Evolutionary conservation across 37 sponge, comb jelly and placozoan species (phyloP).

Genomic region (Petrosia ficiformis): DNA sequence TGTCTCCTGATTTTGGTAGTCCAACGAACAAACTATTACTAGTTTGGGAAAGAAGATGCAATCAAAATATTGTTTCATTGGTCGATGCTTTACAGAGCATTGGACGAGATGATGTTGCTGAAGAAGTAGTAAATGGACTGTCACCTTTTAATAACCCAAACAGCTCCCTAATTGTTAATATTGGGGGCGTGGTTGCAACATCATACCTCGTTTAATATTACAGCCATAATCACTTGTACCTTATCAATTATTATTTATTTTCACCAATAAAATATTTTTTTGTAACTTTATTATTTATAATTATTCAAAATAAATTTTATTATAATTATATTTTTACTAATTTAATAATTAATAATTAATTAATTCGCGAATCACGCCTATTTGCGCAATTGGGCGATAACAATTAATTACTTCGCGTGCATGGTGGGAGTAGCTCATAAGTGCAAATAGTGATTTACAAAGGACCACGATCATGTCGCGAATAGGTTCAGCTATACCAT

Average conservation of each 20-base stretch:
- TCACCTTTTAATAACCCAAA: conserved; percentile 54
- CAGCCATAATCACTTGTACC: too few relatives aligned
- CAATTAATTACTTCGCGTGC: too few relatives aligned
- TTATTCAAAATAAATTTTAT: too few relatives aligned
- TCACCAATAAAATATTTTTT: not conserved
- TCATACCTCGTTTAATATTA: conserved; percentile 57
- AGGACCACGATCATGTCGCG: not conserved
- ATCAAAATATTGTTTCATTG: conserved; percentile 46
- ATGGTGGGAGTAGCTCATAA: not conserved
- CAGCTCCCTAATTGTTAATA: conserved; percentile 62
- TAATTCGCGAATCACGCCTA: conserved; percentile 1
- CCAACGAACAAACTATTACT: conserved; percentile 72
- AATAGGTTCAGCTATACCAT: conserved; percentile 13
- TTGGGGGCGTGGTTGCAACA: conserved; percentile 66
- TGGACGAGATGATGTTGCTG: conserved; percentile 70
- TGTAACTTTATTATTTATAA: not conserved
- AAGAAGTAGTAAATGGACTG: conserved; percentile 52
- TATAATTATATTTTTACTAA: too few relatives aligned
- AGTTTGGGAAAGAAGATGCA: conserved; percentile 46
- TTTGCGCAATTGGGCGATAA: not conserved
- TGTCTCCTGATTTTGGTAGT: conserved; percentile 39
- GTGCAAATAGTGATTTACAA: not conserved
- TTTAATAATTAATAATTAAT: not conserved
- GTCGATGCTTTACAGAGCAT: conserved; percentile 74
- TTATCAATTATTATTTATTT: not conserved